These are phyloP conservation scores for Oceanites oceanicus DNA, from an alignment of 2,113 vertebrate species.

Conservation along the genomic window DNA sequence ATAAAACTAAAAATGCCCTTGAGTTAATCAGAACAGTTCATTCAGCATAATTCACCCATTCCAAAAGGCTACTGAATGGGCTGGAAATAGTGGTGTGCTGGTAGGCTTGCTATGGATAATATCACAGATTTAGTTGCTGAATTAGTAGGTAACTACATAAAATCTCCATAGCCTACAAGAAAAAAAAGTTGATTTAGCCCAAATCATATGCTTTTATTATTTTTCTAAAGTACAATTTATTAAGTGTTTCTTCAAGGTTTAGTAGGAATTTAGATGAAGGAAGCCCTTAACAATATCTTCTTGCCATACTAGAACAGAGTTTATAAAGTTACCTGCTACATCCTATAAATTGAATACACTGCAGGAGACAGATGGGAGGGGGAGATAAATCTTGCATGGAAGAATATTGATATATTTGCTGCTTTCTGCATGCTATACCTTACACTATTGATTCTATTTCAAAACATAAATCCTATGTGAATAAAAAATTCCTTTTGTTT, in stretches of 20 bases:
- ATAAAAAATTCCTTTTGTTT: not conserved
- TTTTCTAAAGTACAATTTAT: not conserved
- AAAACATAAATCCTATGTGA: not conserved
- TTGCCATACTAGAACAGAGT: not conserved
- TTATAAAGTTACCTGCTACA: not conserved
- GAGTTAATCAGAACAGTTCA: slow-evolving; percentile 74
- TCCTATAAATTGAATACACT: not conserved
- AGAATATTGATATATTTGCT: not conserved
- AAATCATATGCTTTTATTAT: not conserved
- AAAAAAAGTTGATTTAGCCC: not conserved
- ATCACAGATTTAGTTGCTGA: slow-evolving; percentile 17
- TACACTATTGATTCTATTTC: not conserved
- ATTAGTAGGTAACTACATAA: not conserved
- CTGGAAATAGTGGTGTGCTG: slow-evolving; percentile 6
- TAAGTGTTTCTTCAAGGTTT: not conserved
- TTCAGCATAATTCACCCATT: slow-evolving; percentile 66
- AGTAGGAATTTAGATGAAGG: not conserved
- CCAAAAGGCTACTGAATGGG: slow-evolving; percentile 34
- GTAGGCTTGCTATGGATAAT: slow-evolving; percentile 28
- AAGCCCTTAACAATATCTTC: not conserved
- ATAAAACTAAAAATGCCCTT: slow-evolving; percentile 72
- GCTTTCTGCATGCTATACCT: not conserved
- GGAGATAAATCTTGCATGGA: not conserved
- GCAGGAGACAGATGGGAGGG: not conserved
- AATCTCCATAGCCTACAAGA: not conserved